Percentiles rank a stretch among this genome's conserved stretches.
Conservation (phyloP, 2,888 invertebrate species). For the Herminia tarsipennalis region DNA sequence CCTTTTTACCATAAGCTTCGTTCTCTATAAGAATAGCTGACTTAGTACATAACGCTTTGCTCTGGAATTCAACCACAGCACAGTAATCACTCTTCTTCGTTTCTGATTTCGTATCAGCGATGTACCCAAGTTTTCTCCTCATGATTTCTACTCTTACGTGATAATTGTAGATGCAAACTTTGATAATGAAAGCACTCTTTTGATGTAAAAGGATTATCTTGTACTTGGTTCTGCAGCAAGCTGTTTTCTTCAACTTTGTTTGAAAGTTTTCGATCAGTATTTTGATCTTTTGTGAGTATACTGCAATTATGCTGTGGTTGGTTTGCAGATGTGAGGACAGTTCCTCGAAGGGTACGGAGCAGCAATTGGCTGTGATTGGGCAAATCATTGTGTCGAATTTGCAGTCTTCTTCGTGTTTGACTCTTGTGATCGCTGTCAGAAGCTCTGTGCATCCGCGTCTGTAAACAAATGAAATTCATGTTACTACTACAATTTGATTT, state of each 20-base stretch:
- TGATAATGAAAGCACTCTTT: constrained; percentile 81
- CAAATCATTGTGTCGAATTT: constrained; percentile 79
- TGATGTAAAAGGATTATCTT: constrained; percentile 77
- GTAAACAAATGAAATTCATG: constrained; percentile 48
- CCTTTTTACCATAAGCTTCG: constrained; percentile 78
- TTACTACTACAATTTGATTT: not conserved
- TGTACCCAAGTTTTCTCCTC: constrained; percentile 76
- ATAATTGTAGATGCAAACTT: constrained; percentile 81
- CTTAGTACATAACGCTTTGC: constrained; percentile 75
- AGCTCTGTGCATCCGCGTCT: constrained; percentile 81
- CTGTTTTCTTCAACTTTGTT: constrained; percentile 78
- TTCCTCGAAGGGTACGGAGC: constrained; percentile 75
- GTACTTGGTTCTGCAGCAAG: constrained; percentile 80
- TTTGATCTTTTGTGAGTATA: constrained; percentile 80
- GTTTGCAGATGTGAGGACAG: constrained; percentile 72
- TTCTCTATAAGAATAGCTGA: constrained; percentile 78
- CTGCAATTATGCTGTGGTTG: constrained; percentile 77
- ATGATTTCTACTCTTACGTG: constrained; percentile 79
- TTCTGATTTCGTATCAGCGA: constrained; percentile 71
- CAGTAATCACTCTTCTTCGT: constrained; percentile 77
- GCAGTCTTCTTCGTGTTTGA: constrained; percentile 79
- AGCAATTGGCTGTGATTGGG: constrained; percentile 77
- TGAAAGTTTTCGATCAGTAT: constrained; percentile 82
- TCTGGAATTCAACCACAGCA: constrained; percentile 79
- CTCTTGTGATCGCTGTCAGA: constrained; percentile 68